phyloP scores from a whole-genome alignment of 2,113 vertebrate species.

The Crypturellus undulatus region DNA sequence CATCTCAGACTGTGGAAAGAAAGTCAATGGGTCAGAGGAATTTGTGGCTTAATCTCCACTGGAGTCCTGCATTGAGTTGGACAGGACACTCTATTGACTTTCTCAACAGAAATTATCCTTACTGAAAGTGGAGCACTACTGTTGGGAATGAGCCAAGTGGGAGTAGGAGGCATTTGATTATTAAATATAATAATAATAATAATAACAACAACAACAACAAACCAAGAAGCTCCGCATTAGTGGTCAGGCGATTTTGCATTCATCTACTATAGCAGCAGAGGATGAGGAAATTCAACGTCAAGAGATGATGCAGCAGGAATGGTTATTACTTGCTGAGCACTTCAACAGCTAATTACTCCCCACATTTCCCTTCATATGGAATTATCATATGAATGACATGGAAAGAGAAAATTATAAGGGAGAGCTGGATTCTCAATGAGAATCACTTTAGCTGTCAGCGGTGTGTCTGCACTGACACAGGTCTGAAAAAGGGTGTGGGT shows the following conservation, averaged over 20 bases:
- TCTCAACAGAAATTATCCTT: background rate
- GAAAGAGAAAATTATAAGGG: background rate
- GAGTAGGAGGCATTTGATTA: background rate
- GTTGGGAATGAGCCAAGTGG: background rate
- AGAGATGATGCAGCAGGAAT: background rate
- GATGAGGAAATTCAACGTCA: background rate
- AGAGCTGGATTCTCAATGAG: background rate
- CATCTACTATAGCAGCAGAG: background rate
- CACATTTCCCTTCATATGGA: background rate
- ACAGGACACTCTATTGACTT: fast-evolving
- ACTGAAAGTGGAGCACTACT: fast-evolving
- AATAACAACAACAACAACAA: background rate
- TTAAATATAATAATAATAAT: background rate
- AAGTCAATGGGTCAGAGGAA: background rate
- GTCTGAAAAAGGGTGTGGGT: background rate
- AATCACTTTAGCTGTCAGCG: background rate
- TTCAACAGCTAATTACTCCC: slow-evolving; percentile 2
- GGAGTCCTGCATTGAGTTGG: background rate
- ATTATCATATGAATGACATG: background rate
- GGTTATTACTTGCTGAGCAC: background rate
- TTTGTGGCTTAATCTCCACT: background rate
- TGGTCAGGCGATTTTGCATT: background rate
- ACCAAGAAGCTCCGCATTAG: background rate
- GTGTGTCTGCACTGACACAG: background rate
- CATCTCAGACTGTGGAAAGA: background rate